Percentiles rank a stretch among this genome's conserved stretches.
Evolutionary conservation across 2,888 invertebrate genomes (phyloP).

Genomic region (Plagodis pulveraria): DNA sequence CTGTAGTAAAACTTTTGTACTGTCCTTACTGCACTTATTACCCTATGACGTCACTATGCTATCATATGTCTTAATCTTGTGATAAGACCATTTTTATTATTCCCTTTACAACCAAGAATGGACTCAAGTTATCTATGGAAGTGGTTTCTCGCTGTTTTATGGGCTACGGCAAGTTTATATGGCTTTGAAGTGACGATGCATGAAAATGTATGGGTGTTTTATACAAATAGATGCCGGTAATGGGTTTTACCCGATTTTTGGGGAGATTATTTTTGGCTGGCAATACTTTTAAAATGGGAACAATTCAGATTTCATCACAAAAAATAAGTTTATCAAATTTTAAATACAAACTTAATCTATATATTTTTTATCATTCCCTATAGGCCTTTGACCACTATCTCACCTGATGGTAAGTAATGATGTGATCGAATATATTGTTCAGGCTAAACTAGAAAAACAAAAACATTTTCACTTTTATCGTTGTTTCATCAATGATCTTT

Average conservation of each 20-base stretch:
- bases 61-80: constrained; percentile 57
- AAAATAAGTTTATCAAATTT: too few species aligned
- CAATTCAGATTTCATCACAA: too few species aligned
- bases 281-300: too few species aligned
- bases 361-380: too few species aligned
- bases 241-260: background rate
- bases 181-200: constrained; percentile 19
- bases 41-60: constrained; percentile 48
- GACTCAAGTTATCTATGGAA: constrained; percentile 48
- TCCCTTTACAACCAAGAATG: constrained; percentile 49
- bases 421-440: too few species aligned
- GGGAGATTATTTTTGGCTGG: background rate
- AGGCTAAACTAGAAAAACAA: too few species aligned
- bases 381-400: too few species aligned
- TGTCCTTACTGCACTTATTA: constrained; percentile 14
- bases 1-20: background rate
- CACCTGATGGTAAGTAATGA: too few species aligned
- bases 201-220: constrained; percentile 16
- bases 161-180: constrained; percentile 26
- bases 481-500: too few species aligned
- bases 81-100: constrained; percentile 55
- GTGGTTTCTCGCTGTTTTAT: constrained; percentile 45
- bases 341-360: too few species aligned
- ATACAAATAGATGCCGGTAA: constrained; percentile 8
- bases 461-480: too few species aligned